Base-by-base conservation (phyloP, 2,797 vertebrate genomes). In the Agapornis canus region DNA sequence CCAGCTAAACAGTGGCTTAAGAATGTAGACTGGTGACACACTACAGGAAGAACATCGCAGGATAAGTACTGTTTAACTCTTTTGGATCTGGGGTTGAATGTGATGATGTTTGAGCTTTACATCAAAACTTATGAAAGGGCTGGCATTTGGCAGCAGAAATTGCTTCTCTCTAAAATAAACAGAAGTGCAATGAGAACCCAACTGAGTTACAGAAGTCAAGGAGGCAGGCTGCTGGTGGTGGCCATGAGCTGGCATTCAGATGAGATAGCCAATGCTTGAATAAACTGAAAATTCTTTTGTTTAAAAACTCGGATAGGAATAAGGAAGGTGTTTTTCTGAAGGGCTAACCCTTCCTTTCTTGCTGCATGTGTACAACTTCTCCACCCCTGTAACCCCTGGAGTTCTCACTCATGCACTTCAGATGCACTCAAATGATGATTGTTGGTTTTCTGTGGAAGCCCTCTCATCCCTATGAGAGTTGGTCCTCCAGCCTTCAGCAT, bases 151-250 rank as follows among this genome's bases (percentile, higher is more conserved):
- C 61, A 89, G 40, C 35, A 90, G 52, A 86, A 71, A 64, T 45
- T n/a, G 35, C 39, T 92, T 90, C 73, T 76, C 77, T 81, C 85
- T 69, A 35, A 56, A 86, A 75, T 56, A 81, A 60, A 25, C 13
- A 10, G 11, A 56, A 71, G 13, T 35, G 59, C 75, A 88, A 77
- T 61, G 73, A 86, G 88, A 95, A 79, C 29, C 31, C 21, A 71
- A 94, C 87, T 73, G 71, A 92, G 32, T 73, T 92, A 80, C 60
- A 82, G 78, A 90, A 81, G 45, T 76, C 72, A 75, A 69, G 76
- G 45, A 42, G 89, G 26, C 42, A 77, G 57, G 56, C 48, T 93
- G 79, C 35, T 26, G 27, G 64, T 49, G 89, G 48, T 51, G 77
- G 56, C 64, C 80, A 51, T 59, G 81, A 80, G 75, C 51, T 75